Base-by-base conservation (phyloP, 2,888 invertebrate species). In the Dorcus hopei region DNA sequence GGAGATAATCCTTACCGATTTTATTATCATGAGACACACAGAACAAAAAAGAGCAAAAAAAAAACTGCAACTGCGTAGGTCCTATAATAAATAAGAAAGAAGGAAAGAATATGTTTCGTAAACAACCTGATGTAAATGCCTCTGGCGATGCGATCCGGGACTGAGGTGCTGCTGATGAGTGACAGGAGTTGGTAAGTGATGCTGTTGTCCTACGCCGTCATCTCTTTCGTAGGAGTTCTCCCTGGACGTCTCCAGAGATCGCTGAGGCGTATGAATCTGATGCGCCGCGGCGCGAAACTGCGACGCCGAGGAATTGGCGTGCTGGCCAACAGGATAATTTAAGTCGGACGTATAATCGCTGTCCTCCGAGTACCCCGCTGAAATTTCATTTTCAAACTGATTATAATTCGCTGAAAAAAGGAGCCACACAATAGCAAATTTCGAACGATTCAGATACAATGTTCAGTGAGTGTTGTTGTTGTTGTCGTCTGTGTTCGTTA, bases 301-400 rank as follows among this genome's bases (percentile, higher is more conserved):
- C 59, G 94, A 93, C 26, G 92, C 93, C 60, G 95, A 94, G 74
- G 91, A 91, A 82, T 95, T 96, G 71, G 94, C 87, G 76, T 93
- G 93, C 76, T 91, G 91, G 61, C 88, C 89, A 72, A 92, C 87
- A 52, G 95, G 96, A 82, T 91, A 96, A 83, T 95, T 96, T 73
- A 96, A 87, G 80, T 97, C 97, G 63, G 94, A 94, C 62, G 96
- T 97, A 81, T 97, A 97, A 82, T 97, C 97, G 70, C 95, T 95
- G 80, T 97, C 96, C 81, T 97, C 97, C 52, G 95, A 95, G 79
- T 95, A 92, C 59, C 95, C 94, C 78, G 94, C 94, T 93, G 84
- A 70, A 85, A 83, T 73, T 68, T 76, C 75, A 76, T 71, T 72
- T 70, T 75, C 74, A 75, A 77, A 75, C 67, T 75, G 72, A 76